These are phyloP conservation scores for Gouania willdenowi DNA, from an alignment of 2,797 vertebrate species.

Conservation along the genomic window DNA sequence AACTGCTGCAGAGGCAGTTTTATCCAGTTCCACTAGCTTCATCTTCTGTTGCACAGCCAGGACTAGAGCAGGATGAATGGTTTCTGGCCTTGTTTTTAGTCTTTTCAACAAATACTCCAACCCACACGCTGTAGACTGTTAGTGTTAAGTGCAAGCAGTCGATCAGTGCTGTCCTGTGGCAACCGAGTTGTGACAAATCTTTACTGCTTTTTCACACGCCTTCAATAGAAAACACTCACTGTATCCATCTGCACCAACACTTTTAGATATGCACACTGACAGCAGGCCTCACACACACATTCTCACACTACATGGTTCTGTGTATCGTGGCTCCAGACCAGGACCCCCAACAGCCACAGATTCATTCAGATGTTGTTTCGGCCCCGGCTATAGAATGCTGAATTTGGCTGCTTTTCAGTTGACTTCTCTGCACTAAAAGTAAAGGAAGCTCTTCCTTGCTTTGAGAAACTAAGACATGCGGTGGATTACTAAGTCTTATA, in stretches of 20 bases:
- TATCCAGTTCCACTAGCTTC: slow-evolving; percentile 1
- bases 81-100: no score
- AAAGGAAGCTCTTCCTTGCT: slow-evolving; percentile 7
- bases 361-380: slow-evolving; percentile 43
- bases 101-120: no score
- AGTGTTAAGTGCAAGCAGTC: slow-evolving; percentile 47
- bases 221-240: slow-evolving; percentile 64
- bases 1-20: background rate
- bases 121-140: no score
- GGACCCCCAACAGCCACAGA: slow-evolving; percentile 39
- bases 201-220: slow-evolving; percentile 70
- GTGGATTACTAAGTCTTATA: slow-evolving; percentile 14
- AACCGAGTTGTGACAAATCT: slow-evolving; percentile 68
- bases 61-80: no score
- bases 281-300: background rate
- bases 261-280: slow-evolving; percentile 24
- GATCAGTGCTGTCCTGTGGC: slow-evolving; percentile 49
- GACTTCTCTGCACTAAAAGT: slow-evolving; percentile 6
- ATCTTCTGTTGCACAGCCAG: slow-evolving; percentile 24
- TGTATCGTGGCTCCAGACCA: slow-evolving; percentile 40
- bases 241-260: slow-evolving; percentile 43
- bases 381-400: slow-evolving; percentile 9
- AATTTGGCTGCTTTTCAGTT: slow-evolving; percentile 14
- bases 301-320: slow-evolving; percentile 19
- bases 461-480: background rate